These are phyloP conservation scores for Etia nguti DNA, from an alignment of 2,113 vertebrate species.

Conservation along the genomic window DNA sequence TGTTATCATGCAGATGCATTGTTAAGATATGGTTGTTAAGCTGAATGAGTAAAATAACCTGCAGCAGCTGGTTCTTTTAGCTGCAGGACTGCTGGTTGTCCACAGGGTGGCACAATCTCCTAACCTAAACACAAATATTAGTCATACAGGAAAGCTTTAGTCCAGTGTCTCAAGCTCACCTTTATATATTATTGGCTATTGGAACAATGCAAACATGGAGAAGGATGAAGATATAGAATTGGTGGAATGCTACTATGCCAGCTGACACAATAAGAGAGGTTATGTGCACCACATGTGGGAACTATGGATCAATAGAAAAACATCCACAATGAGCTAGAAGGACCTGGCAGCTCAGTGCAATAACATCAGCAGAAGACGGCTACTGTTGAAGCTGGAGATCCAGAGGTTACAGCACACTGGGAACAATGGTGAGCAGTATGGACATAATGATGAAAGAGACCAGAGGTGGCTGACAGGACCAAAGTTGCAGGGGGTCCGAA, in stretches of 20 bases:
- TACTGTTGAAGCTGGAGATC: rapidly evolving
- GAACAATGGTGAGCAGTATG: background rate
- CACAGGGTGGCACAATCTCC: background rate
- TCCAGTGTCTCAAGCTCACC: background rate
- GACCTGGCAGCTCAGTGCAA: rapidly evolving
- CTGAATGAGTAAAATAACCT: background rate
- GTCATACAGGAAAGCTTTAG: rapidly evolving
- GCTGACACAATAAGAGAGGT: background rate
- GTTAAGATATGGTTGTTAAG: background rate
- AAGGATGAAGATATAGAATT: background rate
- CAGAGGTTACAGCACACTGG: background rate
- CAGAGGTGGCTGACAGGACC: background rate
- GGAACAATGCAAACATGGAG: background rate
- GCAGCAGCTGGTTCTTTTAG: background rate
- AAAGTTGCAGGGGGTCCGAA: background rate
- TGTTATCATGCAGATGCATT: background rate
- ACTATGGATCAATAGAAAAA: background rate
- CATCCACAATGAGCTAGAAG: background rate
- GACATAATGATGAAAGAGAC: background rate
- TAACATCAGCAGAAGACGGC: background rate
- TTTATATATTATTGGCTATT: background rate
- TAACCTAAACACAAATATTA: background rate
- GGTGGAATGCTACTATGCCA: rapidly evolving
- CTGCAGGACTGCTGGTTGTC: background rate
- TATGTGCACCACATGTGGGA: background rate